Evolutionary conservation across 2,113 vertebrate genomes (phyloP).

Genomic region (Oreochromis tanganicae): DNA sequence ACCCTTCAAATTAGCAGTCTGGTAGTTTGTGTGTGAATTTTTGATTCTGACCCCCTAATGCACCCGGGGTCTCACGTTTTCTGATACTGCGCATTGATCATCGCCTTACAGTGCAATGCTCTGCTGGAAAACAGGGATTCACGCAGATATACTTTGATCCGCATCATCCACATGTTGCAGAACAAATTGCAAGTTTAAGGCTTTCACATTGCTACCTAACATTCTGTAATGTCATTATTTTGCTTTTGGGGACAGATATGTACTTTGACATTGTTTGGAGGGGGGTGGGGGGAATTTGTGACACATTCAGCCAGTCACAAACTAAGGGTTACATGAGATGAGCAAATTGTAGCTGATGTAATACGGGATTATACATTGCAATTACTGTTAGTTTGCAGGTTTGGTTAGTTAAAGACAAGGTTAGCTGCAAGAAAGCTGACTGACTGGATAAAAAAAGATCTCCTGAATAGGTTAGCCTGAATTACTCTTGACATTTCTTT

Average conservation of each 20-base stretch:
- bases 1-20: background rate
- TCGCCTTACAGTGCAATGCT: background rate
- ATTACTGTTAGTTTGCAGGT: background rate
- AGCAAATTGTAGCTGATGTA: background rate
- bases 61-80: background rate
- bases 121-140: background rate
- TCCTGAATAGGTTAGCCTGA: background rate
- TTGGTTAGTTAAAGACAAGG: background rate
- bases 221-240: background rate
- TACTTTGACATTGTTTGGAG: background rate
- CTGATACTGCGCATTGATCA: too few relatives aligned
- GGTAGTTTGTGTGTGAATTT: background rate
- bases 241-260: background rate
- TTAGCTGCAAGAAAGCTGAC: background rate
- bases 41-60: background rate
- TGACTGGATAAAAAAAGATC: background rate
- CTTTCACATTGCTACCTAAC: background rate
- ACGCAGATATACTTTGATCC: background rate
- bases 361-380: background rate
- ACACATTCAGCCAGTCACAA: background rate
- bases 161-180: background rate
- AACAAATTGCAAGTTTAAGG: background rate
- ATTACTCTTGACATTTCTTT: background rate
- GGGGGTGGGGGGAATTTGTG: background rate
- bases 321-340: background rate